Base-by-base conservation (phyloP, 23 tunicate species). In the Aplidium turbinatum region DNA sequence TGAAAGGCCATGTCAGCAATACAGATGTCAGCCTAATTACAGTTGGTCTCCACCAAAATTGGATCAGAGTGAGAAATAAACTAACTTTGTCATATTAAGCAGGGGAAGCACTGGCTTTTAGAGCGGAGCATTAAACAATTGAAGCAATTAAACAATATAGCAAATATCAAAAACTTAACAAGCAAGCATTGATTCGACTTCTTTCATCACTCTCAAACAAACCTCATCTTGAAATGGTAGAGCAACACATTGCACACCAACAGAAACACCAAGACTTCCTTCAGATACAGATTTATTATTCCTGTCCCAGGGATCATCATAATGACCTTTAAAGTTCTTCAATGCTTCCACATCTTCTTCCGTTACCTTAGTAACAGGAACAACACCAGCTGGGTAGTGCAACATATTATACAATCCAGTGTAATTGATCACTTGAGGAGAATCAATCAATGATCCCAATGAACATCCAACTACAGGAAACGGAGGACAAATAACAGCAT, bases 191-290 rank as follows among this genome's bases (percentile, higher is more conserved):
- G 57, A 35, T 69, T 87, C 95, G 19, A 87, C 78, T 58, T 87
- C 95, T 35, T 81, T 81, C 87, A 87, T 87, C 24, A 87, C 23
- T 54, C 78, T 66, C 58, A 87, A 54, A 57, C 87, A 81, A 25
- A 70, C 30, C 65, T 87, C 95, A 34, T 87, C 95, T 48, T 87
- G 77, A 82, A 82, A 87, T 22, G 95, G 82, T 26, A 51, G 48
- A 26, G 71, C 54, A 29, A 87, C 95, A 67, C 95, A 87, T 42
- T 87, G 95, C 32, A 87, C 87, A 24, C 77, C 82, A 60, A 87
- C 83, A 20, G 95, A 87, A 87, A 87, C 81, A 35, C 79, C 72
- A 27, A 80, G 62, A 72, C 95, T 87, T 21, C 29, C 66, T 28
- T 36, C 66, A 22, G 65, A 57, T 0, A 78, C 82, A 87, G 81